Evolutionary conservation across 2,888 invertebrate species (phyloP), one percentile per base, ranked within the genome.

Genomic region (Drosophila monieri): DNA sequence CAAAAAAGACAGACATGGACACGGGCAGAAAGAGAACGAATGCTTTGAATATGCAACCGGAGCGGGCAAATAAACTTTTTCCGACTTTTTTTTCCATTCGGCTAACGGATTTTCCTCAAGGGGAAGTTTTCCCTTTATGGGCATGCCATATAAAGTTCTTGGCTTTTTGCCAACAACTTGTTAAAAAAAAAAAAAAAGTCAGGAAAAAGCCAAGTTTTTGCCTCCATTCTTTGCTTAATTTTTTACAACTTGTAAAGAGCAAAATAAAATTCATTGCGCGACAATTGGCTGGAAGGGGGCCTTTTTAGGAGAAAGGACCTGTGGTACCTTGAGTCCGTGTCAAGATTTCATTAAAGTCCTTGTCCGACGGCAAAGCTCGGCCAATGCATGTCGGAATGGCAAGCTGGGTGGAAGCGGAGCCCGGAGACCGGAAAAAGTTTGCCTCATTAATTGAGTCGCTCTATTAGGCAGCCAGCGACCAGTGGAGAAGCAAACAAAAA

Each of bases 311-410:
- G 15, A 12, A 30, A 14, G 41, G 30, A 60, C 41, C 65, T 52
- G 27, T 27, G 27, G 27, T 27, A 52, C 62, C 61, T 62, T 14
- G 56, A 69, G 62, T 84, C 77, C 80, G 75, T 85, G 81, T 76
- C 74, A 81, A 87, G 85, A 87, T 89, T 89, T 89, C 88, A 86
- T 89, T 89, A 80, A 87, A 81, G 81, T 74, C 65, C 27, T 56
- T 37, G 44, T 15, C 30, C 64, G 60, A 76, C 74, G 71, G 61
- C 78, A 27, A 85, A 70, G 87, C 78, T 56, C 72, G 67, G 52
- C 59, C 87, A 80, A 80, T 76, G 57, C 70, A 57, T 70, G 68
- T 58, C 37, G 39, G 66, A 54, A 51, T 55, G 43, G 47, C 30
- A 27, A 48, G 9, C 23, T 10, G 23, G 4, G n/a, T 15, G 37